A percentile compares a stretch with the other conserved stretches of the same genome.
phyloP scores from a whole-genome alignment of 1,140 invertebrate genomes.

The Cyclargus thomasi region DNA sequence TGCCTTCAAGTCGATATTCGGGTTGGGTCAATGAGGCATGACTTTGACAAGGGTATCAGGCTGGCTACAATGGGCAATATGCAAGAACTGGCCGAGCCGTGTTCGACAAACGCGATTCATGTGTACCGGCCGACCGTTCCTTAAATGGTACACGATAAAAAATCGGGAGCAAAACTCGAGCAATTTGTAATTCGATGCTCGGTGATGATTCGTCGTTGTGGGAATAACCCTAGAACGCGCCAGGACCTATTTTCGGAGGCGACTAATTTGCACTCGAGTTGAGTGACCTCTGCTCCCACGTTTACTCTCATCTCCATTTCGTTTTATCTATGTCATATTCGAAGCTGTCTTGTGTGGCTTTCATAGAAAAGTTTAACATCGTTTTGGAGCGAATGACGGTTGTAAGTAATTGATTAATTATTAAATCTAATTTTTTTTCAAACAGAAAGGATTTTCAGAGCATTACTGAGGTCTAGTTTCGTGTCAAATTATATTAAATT shows the following conservation, averaged over 20 bases:
- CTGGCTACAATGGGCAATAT: slow-evolving; percentile 53
- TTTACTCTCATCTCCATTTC: not conserved
- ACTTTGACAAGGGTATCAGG: slow-evolving; percentile 64
- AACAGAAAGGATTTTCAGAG: no score
- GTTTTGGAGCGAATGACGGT: no score
- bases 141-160: slow-evolving; percentile 7
- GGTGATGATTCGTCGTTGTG: not conserved
- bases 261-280: not conserved
- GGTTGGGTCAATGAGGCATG: slow-evolving; percentile 67
- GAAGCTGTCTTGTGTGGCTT: not conserved
- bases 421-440: no score
- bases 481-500: no score
- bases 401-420: no score
- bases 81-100: slow-evolving; percentile 56
- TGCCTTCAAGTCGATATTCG: slow-evolving; percentile 64
- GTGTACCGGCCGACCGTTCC: slow-evolving; percentile 28
- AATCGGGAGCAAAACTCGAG: not conserved
- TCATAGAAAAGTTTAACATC: no score
- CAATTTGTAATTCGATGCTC: not conserved
- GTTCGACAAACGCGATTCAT: slow-evolving; percentile 63
- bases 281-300: not conserved
- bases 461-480: no score
- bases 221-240: not conserved
- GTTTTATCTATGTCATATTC: not conserved
- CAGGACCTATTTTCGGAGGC: not conserved